Evolutionary conservation across 1,140 invertebrate genomes (phyloP).

Genomic region (Phenacoccus solenopsis): DNA sequence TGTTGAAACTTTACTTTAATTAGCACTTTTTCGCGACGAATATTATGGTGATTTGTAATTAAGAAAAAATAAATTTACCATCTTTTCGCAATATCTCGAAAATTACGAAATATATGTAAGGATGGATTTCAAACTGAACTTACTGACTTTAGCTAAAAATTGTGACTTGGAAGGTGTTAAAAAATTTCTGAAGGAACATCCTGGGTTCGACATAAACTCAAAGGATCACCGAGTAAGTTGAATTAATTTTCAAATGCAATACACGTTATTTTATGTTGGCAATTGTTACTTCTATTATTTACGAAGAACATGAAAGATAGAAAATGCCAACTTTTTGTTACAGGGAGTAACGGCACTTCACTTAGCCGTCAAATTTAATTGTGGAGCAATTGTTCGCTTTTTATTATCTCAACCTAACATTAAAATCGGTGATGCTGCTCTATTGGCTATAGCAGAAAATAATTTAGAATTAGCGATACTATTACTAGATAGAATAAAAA

Average conservation of each 20-base stretch:
- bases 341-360: conserved; percentile 42
- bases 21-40: too few relatives aligned
- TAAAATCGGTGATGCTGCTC: conserved; percentile 40
- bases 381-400: conserved; percentile 40
- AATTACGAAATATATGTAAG: too few relatives aligned
- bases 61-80: too few relatives aligned
- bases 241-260: too few relatives aligned
- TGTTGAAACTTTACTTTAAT: too few relatives aligned
- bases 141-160: background rate
- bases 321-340: too few relatives aligned
- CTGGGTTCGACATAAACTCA: background rate
- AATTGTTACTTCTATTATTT: too few relatives aligned
- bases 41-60: too few relatives aligned
- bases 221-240: background rate
- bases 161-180: background rate
- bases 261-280: too few relatives aligned
- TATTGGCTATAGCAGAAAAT: conserved; percentile 42
- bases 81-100: too few relatives aligned
- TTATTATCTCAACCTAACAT: conserved; percentile 37
- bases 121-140: too few relatives aligned
- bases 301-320: too few relatives aligned
- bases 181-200: background rate
- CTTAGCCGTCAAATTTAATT: conserved; percentile 38
- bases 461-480: conserved; percentile 35
- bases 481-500: conserved; percentile 36